A percentile compares a stretch with the other conserved stretches of the same genome.
Conservation (phyloP, 2,888 invertebrate species). For the Chrysina gloriosa region DNA sequence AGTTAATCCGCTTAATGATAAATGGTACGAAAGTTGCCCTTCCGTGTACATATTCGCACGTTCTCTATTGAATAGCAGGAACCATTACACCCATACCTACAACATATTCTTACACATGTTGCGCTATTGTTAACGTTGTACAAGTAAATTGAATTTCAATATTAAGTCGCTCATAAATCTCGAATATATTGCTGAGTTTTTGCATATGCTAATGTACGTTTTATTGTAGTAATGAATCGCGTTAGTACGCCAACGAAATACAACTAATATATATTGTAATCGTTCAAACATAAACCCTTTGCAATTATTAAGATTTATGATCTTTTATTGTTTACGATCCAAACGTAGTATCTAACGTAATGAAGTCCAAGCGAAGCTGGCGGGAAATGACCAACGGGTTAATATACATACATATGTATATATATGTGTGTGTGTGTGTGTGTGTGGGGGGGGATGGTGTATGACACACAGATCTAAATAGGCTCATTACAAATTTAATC, state of each 20-base stretch:
- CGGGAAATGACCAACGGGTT: conserved; percentile 13
- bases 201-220: conserved; percentile 44
- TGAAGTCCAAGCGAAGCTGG: conserved; percentile 13
- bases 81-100: background rate
- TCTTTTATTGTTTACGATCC: conserved; percentile 43
- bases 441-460: background rate
- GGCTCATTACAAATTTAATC: conserved; percentile 14
- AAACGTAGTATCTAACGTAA: conserved; percentile 39
- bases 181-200: conserved; percentile 37
- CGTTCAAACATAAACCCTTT: conserved; percentile 39
- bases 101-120: conserved; percentile 26
- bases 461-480: conserved; percentile 17
- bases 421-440: background rate
- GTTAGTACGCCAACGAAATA: conserved; percentile 38
- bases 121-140: conserved; percentile 32
- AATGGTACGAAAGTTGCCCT: conserved; percentile 6
- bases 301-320: conserved; percentile 46
- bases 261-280: conserved; percentile 47
- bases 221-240: conserved; percentile 45
- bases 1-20: conserved; percentile 10
- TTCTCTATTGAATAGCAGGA: background rate
- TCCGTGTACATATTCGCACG: background rate
- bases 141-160: conserved; percentile 42
- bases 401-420: background rate
- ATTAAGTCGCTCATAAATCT: conserved; percentile 42